Evolutionary conservation across 2,888 invertebrate genomes (phyloP).

Genomic region (Sarcophaga caerulescens): DNA sequence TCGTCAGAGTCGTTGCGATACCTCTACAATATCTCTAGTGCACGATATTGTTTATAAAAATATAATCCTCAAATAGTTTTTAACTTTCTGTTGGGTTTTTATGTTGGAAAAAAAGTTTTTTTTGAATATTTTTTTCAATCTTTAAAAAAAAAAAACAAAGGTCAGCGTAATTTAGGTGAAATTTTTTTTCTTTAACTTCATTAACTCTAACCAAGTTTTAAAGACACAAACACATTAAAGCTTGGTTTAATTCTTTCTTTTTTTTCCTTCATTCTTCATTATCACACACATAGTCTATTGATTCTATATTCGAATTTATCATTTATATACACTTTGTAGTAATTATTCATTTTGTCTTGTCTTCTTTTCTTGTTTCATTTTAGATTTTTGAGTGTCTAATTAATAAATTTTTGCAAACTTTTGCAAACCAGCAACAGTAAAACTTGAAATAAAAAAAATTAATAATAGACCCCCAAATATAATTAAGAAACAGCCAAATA

Average conservation of each 20-base stretch:
- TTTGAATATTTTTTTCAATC: no score
- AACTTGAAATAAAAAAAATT: not conserved
- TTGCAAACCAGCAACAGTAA: not conserved
- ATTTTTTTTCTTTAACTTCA: not conserved
- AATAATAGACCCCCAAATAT: not conserved
- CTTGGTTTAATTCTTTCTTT: not conserved
- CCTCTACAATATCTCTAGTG: no score
- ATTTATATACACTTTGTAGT: no score
- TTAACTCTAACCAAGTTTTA: not conserved
- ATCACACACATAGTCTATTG: not conserved
- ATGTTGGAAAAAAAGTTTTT: no score
- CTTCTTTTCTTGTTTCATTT: constrained; percentile 48
- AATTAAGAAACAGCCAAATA: not conserved
- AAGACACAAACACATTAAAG: not conserved
- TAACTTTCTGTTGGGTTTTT: no score
- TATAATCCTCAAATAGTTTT: no score
- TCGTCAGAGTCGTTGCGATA: no score
- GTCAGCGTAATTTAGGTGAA: not conserved
- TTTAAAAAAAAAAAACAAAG: not conserved
- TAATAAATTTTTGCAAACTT: constrained; percentile 18
- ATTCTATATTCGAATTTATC: not conserved
- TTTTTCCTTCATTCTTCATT: not conserved
- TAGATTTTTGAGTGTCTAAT: constrained; percentile 41
- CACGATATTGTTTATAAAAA: no score
- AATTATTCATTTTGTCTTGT: not conserved